Percentiles rank a stretch among this genome's conserved stretches.
These are phyloP conservation scores for Acanthosepion esculentum DNA, from an alignment of 2,888 invertebrate species.

Conservation along the genomic window DNA sequence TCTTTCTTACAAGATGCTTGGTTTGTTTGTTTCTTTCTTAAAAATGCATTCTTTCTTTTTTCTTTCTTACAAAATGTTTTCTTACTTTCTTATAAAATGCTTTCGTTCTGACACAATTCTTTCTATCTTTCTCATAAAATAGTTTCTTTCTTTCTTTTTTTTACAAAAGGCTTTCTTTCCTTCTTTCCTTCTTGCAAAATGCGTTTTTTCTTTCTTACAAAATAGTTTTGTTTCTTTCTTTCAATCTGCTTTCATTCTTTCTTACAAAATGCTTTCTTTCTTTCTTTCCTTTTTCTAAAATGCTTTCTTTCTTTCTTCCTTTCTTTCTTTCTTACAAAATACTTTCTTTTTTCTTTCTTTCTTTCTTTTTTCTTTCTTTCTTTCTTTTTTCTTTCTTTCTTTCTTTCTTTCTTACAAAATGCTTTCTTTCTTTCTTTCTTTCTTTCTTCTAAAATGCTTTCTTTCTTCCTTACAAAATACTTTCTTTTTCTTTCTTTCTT, in stretches of 20 bases:
- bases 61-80: neutral
- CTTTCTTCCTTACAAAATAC: neutral
- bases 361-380: no score
- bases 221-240: no score
- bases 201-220: no score
- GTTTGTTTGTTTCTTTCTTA: no score
- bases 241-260: neutral
- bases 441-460: neutral
- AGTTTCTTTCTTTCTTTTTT: no score
- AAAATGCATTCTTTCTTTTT: neutral
- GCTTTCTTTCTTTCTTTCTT: neutral
- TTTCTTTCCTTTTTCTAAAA: neutral
- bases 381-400: neutral
- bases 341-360: no score
- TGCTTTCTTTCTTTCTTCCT: neutral
- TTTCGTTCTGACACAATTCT: neutral
- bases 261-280: neutral
- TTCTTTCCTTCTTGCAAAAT: neutral
- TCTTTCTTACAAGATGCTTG: no score
- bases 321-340: no score
- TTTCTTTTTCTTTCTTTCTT: neutral
- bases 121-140: neutral
- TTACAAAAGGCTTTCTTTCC: neutral
- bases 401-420: neutral
- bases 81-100: no score